These are phyloP conservation scores for Ictalurus punctatus DNA, from an alignment of 2,113 vertebrate genomes.

Conservation along the genomic window DNA sequence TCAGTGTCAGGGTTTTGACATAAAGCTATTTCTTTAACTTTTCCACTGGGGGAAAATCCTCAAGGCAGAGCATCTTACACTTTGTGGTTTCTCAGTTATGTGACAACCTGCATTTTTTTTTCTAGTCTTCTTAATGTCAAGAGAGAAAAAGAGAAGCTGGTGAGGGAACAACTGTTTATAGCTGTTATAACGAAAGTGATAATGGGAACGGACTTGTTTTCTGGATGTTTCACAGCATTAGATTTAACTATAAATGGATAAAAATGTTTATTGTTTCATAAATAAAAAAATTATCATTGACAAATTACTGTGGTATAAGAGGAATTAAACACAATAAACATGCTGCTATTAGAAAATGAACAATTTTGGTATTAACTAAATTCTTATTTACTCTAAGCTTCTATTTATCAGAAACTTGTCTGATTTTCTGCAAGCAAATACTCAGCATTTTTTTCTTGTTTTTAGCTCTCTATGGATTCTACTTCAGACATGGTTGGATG, in stretches of 20 bases:
- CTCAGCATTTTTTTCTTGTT: not conserved
- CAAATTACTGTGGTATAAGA: not conserved
- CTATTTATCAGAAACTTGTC: not conserved
- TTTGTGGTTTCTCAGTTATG: not conserved
- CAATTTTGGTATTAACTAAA: not conserved
- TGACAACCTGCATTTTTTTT: not conserved
- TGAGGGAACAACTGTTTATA: not conserved
- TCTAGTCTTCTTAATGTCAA: not conserved
- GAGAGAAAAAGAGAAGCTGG: not conserved
- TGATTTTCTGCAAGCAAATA: not conserved
- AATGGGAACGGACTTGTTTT: not conserved
- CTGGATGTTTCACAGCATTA: not conserved
- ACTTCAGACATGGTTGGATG: slow-evolving; percentile 80
- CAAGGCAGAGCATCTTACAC: not conserved
- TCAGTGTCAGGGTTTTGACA: not conserved
- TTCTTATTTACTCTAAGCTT: not conserved
- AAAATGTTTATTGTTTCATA: not conserved
- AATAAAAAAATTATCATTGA: not conserved
- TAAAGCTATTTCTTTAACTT: not conserved
- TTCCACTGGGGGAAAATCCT: not conserved
- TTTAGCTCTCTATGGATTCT: slow-evolving; percentile 69
- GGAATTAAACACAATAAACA: not conserved
- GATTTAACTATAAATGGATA: not conserved
- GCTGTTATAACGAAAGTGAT: not conserved
- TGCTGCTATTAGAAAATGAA: not conserved